Evolutionary conservation across 2,888 invertebrate genomes (phyloP).

Genomic region (Mystacides longicornis): DNA sequence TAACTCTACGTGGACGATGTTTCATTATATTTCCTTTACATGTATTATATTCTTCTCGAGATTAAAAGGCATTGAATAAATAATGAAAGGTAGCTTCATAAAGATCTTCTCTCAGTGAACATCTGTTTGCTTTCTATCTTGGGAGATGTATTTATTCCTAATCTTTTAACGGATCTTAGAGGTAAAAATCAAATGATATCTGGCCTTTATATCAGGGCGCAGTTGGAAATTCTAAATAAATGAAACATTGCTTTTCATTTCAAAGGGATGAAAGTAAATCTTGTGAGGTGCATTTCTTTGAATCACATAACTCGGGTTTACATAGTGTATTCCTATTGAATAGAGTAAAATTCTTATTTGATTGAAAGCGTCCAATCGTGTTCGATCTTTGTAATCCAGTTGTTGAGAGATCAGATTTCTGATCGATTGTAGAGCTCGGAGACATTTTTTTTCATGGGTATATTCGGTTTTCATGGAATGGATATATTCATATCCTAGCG

Average conservation of each 20-base stretch:
- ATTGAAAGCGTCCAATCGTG: too few relatives aligned
- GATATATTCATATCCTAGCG: too few relatives aligned
- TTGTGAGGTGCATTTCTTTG: neutral
- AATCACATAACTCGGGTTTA: too few relatives aligned
- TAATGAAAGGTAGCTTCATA: constrained; percentile 3
- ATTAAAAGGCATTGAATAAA: constrained; percentile 12
- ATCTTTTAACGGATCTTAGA: constrained; percentile 1
- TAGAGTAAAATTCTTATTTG: too few relatives aligned
- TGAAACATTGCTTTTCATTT: neutral
- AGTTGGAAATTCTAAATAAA: neutral
- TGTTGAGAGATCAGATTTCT: too few relatives aligned
- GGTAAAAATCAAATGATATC: neutral
- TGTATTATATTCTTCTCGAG: constrained; percentile 3
- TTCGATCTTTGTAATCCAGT: too few relatives aligned
- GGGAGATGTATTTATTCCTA: neutral
- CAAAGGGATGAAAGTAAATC: neutral
- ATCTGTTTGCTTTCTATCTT: constrained; percentile 4
- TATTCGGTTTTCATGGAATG: too few relatives aligned
- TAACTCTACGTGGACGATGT: neutral
- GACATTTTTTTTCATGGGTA: too few relatives aligned
- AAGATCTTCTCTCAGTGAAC: constrained; percentile 1
- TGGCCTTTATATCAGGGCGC: neutral
- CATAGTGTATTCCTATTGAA: too few relatives aligned
- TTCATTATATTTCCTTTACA: constrained; percentile 4
- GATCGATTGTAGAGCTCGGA: too few relatives aligned